phyloP scores from a whole-genome alignment of 2,888 invertebrate species.

The Agelastica alni region DNA sequence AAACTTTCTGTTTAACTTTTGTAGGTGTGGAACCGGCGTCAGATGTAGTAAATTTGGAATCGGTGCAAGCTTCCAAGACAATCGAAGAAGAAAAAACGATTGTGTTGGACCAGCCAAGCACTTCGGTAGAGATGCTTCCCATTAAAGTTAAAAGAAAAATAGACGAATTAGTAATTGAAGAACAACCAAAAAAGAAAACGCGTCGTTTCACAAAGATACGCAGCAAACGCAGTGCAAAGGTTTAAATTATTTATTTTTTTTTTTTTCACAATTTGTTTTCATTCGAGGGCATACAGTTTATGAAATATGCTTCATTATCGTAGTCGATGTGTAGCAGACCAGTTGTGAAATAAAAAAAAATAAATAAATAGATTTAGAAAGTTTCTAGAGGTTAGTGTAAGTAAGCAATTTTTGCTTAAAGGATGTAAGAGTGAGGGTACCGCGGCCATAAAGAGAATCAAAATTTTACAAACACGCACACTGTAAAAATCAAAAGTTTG shows the following conservation, averaged over 20 bases:
- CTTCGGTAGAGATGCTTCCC: conserved; percentile 27
- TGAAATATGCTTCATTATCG: conserved; percentile 38
- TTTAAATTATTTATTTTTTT: conserved; percentile 12
- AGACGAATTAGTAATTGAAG: conserved; percentile 44
- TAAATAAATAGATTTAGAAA: conserved; percentile 35
- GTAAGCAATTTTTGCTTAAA: conserved; percentile 30
- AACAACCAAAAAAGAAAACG: conserved; percentile 43
- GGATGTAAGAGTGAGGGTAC: conserved; percentile 23
- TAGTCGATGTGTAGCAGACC: conserved; percentile 40
- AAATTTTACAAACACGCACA: conserved; percentile 24
- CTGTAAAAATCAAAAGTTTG: conserved; percentile 22
- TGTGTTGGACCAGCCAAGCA: conserved; percentile 23
- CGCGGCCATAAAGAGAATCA: conserved; percentile 8
- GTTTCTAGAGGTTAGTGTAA: conserved; percentile 31
- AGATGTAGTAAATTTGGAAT: conserved; percentile 10
- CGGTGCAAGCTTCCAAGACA: conserved; percentile 10
- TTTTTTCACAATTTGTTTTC: conserved; percentile 8
- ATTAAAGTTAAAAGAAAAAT: conserved; percentile 46
- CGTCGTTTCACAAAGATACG: conserved; percentile 47
- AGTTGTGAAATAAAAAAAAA: conserved; percentile 32
- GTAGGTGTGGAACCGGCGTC: conserved; percentile 16
- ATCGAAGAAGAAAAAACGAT: conserved; percentile 23
- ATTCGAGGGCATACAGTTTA: conserved; percentile 28
- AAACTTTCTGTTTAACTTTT: background rate
- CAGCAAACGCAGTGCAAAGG: conserved; percentile 43